Evolutionary conservation across 2,888 invertebrate species (phyloP), one percentile per base, ranked within the genome.

Genomic region (Meta bourneti): DNA sequence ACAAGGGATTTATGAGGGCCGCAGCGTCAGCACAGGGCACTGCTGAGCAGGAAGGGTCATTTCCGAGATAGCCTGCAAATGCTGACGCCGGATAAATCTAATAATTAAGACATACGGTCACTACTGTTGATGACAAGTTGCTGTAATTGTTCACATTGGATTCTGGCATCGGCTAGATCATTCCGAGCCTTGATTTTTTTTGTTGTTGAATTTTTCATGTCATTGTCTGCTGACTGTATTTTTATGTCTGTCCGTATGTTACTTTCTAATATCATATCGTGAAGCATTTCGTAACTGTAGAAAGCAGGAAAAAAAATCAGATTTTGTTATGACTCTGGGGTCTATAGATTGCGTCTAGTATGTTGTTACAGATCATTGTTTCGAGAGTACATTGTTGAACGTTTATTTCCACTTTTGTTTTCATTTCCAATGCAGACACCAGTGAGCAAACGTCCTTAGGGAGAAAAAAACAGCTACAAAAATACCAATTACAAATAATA

Each of bases 31-130:
- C 82, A 51, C 82, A 71, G 82, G 82, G 74, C 74, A 74, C 20
- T 74, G 79, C 61, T 83, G 86, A 52, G 78, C 7, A 34, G 85
- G 49, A 82, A 82, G 16, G 78, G 79, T 54, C 89, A 82, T 89
- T 89, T 82, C 61, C 77, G 49, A 75, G 81, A 89, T 78, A 49
- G 77, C 20, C 51, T 71, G 69, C 70, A 70, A 82, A 61, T 77
- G 89, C 89, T 89, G 89, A 89, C 82, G 61, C 61, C 13, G 82
- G 70, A 77, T 48, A 77, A 85, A 34, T 54, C 82, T 69, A 71
- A 82, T 83, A 89, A 89, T 89, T 89, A 89, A 89, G 89, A 89
- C 77, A 69, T 89, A 89, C 61, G 82, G 77, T 20, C 75, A 89
- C 51, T 82, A 48, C 48, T 20, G 74, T 19, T 81, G 75, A 82